Evolutionary conservation across 2,888 invertebrate species (phyloP).

Genomic region (Eudemis profundana): DNA sequence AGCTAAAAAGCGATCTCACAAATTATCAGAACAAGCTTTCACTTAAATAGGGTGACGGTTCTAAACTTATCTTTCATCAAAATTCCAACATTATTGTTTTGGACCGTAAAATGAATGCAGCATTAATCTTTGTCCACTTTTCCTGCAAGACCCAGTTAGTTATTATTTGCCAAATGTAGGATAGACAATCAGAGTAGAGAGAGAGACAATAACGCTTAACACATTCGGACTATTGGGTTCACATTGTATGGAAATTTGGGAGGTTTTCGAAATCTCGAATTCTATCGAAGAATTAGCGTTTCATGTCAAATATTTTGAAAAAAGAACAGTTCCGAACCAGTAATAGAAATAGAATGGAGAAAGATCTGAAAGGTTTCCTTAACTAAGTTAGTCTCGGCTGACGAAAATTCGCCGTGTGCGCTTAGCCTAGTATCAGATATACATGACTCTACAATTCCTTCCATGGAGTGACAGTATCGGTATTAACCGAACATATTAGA

Average conservation of each 20-base stretch:
- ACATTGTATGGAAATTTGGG: too few relatives aligned
- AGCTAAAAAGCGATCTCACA: constrained; percentile 21
- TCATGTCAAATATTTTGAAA: background rate
- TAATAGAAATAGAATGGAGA: constrained; percentile 12
- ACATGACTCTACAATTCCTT: constrained; percentile 31
- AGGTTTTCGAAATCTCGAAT: too few relatives aligned
- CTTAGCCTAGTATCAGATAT: constrained; percentile 36
- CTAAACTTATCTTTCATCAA: background rate
- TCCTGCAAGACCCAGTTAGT: too few relatives aligned
- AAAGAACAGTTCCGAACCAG: background rate
- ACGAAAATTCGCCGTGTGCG: constrained; percentile 26
- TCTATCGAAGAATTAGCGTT: background rate
- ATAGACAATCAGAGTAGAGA: too few relatives aligned
- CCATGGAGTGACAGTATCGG: constrained; percentile 2
- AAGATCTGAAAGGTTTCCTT: constrained; percentile 10
- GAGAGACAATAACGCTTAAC: too few relatives aligned
- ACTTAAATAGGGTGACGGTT: background rate
- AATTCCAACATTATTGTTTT: background rate
- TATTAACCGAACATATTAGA: constrained; percentile 2
- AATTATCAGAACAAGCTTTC: constrained; percentile 17
- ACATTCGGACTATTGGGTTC: too few relatives aligned
- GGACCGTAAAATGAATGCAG: too few relatives aligned
- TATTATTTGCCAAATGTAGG: too few relatives aligned
- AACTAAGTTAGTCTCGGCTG: constrained; percentile 27
- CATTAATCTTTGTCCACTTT: too few relatives aligned